These are phyloP conservation scores for Anoura caudifer DNA, from an alignment of 2,113 vertebrate species.

Conservation along the genomic window DNA sequence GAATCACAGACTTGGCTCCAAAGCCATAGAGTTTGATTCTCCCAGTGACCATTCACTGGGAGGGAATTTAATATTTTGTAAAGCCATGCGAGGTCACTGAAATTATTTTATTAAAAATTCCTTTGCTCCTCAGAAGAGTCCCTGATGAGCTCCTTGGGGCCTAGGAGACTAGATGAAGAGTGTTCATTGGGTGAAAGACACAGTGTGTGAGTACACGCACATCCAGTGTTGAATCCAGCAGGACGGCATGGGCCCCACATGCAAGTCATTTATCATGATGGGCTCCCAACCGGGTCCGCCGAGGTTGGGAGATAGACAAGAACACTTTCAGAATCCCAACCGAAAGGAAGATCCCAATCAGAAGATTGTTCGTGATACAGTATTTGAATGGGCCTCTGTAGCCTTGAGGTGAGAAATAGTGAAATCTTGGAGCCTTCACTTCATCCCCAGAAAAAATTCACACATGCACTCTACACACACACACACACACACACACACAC, in stretches of 20 bases:
- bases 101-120: neutral
- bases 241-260: neutral
- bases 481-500: neutral
- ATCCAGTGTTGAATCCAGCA: neutral
- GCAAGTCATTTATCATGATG: neutral
- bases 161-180: neutral
- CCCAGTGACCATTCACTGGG: neutral
- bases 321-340: neutral
- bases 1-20: constrained; percentile 6
- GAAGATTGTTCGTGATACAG: neutral
- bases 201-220: no score
- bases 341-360: neutral
- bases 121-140: neutral
- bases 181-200: neutral
- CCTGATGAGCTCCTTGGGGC: neutral
- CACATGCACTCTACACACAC: no score
- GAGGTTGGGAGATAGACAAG: neutral
- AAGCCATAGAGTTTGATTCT: neutral
- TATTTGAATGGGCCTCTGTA: neutral
- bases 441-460: neutral
- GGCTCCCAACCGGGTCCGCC: neutral
- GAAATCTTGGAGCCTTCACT: neutral
- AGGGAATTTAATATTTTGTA: neutral
- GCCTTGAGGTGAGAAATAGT: neutral
- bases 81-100: neutral